phyloP scores from a whole-genome alignment of 2,113 vertebrate species.

The Anhinga rufa region DNA sequence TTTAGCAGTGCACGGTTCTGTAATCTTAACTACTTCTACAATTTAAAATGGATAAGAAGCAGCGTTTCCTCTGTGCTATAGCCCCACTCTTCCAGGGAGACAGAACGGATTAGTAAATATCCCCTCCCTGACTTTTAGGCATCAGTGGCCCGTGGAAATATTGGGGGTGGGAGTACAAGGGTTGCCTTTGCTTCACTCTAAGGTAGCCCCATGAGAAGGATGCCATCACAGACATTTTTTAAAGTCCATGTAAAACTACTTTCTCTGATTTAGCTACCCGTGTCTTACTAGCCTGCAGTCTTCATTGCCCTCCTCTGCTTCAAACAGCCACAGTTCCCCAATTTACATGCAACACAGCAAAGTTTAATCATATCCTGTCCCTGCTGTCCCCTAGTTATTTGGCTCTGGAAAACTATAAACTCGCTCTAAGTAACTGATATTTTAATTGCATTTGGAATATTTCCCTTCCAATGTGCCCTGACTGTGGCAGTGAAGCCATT shows the following conservation, averaged over 20 bases:
- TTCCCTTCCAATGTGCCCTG: background rate
- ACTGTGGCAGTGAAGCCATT: background rate
- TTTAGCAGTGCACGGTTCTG: background rate
- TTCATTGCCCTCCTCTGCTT: background rate
- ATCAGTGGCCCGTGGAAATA: background rate
- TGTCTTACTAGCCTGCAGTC: background rate
- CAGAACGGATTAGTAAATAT: background rate
- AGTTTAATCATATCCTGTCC: background rate
- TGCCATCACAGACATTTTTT: background rate
- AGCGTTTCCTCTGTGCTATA: fast-evolving
- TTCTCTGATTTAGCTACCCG: background rate
- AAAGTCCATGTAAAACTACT: background rate
- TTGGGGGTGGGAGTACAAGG: background rate
- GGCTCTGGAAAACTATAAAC: background rate
- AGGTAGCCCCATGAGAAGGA: background rate
- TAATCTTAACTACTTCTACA: background rate
- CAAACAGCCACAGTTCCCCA: background rate
- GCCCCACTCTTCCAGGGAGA: background rate
- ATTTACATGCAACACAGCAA: background rate
- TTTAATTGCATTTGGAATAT: conserved; percentile 15
- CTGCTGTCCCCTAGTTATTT: background rate
- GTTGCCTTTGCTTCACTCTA: background rate
- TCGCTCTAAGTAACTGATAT: background rate
- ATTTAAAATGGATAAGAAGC: background rate
- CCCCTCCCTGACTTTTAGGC: background rate